These are phyloP conservation scores for Deroptyus accipitrinus DNA, from an alignment of 2,113 vertebrate species.

Conservation along the genomic window DNA sequence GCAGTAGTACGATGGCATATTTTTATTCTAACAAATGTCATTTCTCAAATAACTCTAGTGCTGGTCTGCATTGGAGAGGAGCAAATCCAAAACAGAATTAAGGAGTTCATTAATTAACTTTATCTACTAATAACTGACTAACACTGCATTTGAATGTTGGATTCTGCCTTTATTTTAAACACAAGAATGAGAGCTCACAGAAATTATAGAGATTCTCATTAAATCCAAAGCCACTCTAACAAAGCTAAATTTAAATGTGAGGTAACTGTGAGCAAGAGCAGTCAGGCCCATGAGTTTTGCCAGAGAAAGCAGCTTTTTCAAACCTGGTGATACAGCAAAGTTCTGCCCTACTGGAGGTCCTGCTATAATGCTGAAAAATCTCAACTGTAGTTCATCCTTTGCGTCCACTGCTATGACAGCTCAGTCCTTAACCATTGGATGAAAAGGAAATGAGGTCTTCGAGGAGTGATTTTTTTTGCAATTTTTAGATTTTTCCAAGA, in stretches of 20 bases:
- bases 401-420: background rate
- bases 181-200: background rate
- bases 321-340: background rate
- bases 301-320: background rate
- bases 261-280: background rate
- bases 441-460: background rate
- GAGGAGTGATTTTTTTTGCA: background rate
- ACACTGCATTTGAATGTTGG: background rate
- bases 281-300: background rate
- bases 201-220: background rate
- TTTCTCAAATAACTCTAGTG: background rate
- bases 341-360: background rate
- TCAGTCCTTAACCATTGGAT: background rate
- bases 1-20: background rate
- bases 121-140: background rate
- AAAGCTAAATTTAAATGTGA: background rate
- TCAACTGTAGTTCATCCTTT: background rate
- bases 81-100: background rate
- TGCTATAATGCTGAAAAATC: background rate
- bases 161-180: background rate
- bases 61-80: background rate
- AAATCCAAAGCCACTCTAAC: background rate
- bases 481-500: background rate
- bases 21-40: background rate
- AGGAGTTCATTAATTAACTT: background rate